Percentiles rank a stretch among this genome's conserved stretches.
Conservation (phyloP, 1,140 invertebrate species). For the Zaprionus capensis region DNA sequence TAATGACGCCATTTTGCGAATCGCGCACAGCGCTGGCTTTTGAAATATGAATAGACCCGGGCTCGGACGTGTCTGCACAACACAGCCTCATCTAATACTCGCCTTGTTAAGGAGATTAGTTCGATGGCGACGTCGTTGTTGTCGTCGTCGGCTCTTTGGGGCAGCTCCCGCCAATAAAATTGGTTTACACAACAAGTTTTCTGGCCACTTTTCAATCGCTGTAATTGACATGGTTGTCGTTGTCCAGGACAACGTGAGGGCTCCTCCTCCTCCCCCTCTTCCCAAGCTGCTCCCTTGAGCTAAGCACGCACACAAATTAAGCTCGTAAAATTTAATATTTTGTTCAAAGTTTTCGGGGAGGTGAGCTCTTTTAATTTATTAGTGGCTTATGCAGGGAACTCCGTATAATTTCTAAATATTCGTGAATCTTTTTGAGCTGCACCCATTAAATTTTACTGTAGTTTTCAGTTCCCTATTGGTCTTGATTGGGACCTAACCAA, state of each 20-base stretch:
- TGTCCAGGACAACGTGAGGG: slow-evolving; percentile 47
- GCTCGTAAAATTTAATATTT: slow-evolving; percentile 83
- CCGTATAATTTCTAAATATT: slow-evolving; percentile 64
- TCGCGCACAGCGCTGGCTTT: slow-evolving; percentile 70
- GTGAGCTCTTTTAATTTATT: slow-evolving; percentile 70
- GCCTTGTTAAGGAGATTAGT: slow-evolving; percentile 80
- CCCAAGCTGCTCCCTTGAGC: slow-evolving; percentile 39
- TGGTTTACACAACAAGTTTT: slow-evolving; percentile 67
- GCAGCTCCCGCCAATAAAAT: slow-evolving; percentile 66
- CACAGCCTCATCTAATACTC: slow-evolving; percentile 56
- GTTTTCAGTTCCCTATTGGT: slow-evolving; percentile 41
- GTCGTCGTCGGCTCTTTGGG: slow-evolving; percentile 23
- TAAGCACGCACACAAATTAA: slow-evolving; percentile 75
- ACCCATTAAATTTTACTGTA: slow-evolving; percentile 67
- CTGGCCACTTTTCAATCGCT: slow-evolving; percentile 78
- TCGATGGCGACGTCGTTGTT: slow-evolving; percentile 42
- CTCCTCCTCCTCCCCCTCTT: not conserved
- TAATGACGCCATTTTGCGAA: slow-evolving; percentile 77
- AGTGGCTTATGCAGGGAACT: slow-evolving; percentile 40
- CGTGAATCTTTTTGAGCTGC: slow-evolving; percentile 33
- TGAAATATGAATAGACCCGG: slow-evolving; percentile 77
- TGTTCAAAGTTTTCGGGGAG: slow-evolving; percentile 54
- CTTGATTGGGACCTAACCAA: not conserved
- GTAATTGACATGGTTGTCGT: slow-evolving; percentile 70
- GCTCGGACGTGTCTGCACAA: slow-evolving; percentile 4